Evolutionary conservation across 1,140 invertebrate species (phyloP).

Genomic region (Scaptomyza pallida): DNA sequence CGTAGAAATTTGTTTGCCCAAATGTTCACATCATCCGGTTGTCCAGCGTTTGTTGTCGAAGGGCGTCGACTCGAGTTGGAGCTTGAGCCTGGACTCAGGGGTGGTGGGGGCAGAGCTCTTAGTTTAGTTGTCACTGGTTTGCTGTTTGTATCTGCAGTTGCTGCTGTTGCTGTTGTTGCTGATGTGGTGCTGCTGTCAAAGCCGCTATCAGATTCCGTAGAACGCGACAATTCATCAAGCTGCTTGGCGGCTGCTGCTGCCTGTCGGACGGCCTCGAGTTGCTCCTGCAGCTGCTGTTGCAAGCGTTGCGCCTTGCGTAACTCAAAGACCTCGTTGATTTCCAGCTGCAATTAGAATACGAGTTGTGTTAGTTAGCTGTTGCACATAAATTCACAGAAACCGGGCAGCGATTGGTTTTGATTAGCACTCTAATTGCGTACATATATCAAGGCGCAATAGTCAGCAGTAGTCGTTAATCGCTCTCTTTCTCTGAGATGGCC

Average conservation of each 20-base stretch:
- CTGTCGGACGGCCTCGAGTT: conserved; percentile 47
- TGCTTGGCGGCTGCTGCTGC: conserved; percentile 42
- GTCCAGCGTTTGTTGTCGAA: neutral
- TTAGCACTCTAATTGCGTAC: conserved; percentile 68
- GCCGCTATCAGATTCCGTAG: conserved; percentile 81
- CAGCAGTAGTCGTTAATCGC: conserved; percentile 53
- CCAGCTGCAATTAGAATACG: conserved; percentile 78
- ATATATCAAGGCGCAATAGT: conserved; percentile 63
- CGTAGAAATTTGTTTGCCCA: conserved; percentile 83
- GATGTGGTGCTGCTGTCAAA: conserved; percentile 78
- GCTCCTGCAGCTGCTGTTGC: conserved; percentile 60
- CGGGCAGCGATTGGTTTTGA: conserved; percentile 63
- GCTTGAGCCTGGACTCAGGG: conserved; percentile 42
- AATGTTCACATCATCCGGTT: conserved; percentile 75
- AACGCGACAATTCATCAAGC: conserved; percentile 81
- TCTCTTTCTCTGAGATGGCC: conserved; percentile 25
- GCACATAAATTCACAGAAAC: conserved; percentile 52
- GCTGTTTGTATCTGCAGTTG: conserved; percentile 30
- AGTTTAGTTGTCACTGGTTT: conserved; percentile 74
- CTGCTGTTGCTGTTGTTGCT: conserved; percentile 31
- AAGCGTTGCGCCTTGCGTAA: conserved; percentile 71
- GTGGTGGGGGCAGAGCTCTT: conserved; percentile 69
- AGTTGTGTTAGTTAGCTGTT: conserved; percentile 59
- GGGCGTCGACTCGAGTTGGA: conserved; percentile 8
- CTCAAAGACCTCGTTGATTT: conserved; percentile 84